Conservation (phyloP, 2,797 vertebrate genomes). For the Argentina silus region DNA sequence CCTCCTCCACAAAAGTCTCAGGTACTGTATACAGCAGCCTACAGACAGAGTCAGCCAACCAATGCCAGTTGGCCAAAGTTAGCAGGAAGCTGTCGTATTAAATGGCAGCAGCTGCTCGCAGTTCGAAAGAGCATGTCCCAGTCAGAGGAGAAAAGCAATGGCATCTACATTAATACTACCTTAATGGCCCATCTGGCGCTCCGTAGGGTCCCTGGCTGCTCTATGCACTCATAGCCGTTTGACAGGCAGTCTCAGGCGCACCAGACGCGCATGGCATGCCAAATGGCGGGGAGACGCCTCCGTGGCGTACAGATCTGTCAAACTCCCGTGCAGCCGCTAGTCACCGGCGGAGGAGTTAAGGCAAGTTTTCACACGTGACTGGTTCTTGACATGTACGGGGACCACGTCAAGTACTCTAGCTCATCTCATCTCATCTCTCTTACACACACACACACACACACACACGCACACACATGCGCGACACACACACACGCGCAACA, state of each 20-base stretch:
- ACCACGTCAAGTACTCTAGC: constrained; percentile 64
- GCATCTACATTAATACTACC: constrained; percentile 99
- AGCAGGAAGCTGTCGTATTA: constrained; percentile 99
- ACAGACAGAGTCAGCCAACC: constrained; percentile 83
- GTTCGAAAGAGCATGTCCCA: constrained; percentile 99
- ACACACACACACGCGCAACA: constrained; percentile 7
- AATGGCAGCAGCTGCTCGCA: constrained; percentile 99
- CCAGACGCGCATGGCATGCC: constrained; percentile 96
- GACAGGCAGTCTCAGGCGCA: constrained; percentile 99
- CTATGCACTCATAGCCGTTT: constrained; percentile 99
- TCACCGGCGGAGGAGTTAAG: constrained; percentile 83
- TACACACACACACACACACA: background rate
- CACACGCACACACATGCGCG: background rate
- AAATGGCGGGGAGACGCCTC: constrained; percentile 98
- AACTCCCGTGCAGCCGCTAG: constrained; percentile 85
- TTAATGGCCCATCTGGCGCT: constrained; percentile 99
- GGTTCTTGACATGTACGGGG: constrained; percentile 80
- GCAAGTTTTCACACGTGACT: constrained; percentile 87
- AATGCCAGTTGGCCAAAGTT: constrained; percentile 99
- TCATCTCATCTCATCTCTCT: constrained; percentile 32
- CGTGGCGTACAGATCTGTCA: constrained; percentile 97
- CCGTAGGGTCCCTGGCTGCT: constrained; percentile 99
- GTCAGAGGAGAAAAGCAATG: constrained; percentile 99
- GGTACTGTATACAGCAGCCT: constrained; percentile 49
- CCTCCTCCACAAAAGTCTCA: constrained; percentile 42